A percentile compares a stretch with the other conserved stretches of the same genome.
phyloP scores from a whole-genome alignment of 2,113 vertebrate genomes.

The Zosterops lateralis region DNA sequence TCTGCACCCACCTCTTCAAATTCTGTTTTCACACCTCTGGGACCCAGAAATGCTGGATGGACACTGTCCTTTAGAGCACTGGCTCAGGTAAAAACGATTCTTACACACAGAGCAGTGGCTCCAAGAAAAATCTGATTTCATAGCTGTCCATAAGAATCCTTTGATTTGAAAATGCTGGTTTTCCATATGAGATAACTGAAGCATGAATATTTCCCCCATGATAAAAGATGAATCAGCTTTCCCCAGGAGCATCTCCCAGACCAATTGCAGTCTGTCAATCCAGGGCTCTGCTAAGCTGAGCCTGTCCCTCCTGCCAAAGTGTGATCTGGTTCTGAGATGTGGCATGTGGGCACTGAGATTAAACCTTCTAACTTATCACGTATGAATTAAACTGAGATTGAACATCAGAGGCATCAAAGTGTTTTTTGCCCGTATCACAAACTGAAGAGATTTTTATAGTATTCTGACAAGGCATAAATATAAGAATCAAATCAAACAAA shows the following conservation, averaged over 20 bases:
- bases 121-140: not conserved
- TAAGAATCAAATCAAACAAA: not conserved
- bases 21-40: not conserved
- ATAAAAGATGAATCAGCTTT: constrained; percentile 27
- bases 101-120: not conserved
- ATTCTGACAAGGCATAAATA: not conserved
- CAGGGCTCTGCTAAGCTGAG: not conserved
- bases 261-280: not conserved
- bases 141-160: not conserved
- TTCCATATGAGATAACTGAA: not conserved
- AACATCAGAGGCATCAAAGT: not conserved
- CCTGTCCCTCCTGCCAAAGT: not conserved
- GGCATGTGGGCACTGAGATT: constrained; percentile 33
- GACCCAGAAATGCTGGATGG: not conserved
- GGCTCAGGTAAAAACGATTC: not conserved
- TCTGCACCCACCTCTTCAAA: not conserved
- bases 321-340: constrained; percentile 29
- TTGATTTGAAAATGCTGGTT: not conserved
- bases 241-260: constrained; percentile 3
- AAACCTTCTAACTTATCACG: not conserved
- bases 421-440: not conserved
- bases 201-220: constrained; percentile 8
- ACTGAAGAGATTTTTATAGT: not conserved
- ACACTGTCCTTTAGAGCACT: not conserved
- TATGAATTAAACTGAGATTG: not conserved